Conservation (phyloP, 2,113 vertebrate genomes). For the Dermatemys mawii region DNA sequence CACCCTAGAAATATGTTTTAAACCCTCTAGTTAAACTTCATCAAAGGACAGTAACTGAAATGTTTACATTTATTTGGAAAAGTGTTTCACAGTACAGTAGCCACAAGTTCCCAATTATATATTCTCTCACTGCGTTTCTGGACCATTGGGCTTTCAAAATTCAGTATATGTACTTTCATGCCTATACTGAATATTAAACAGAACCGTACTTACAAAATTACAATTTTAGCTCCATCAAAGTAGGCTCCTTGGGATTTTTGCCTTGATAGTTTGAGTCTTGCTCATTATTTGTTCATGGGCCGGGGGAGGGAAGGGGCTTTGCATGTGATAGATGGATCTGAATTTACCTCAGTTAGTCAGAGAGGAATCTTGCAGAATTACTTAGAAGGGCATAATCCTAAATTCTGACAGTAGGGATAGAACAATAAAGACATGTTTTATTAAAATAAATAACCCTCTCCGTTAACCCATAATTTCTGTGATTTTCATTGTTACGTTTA, state of each 20-base stretch:
- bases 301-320: neutral
- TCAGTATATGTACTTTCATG: neutral
- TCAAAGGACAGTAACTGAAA: neutral
- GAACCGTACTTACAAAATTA: conserved; percentile 1
- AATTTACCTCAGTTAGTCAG: neutral
- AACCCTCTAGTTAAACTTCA: neutral
- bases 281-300: conserved; percentile 20
- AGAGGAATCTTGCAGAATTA: neutral
- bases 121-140: conserved; percentile 24
- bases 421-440: neutral
- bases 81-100: neutral
- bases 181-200: conserved; percentile 30
- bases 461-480: neutral
- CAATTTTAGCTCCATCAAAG: neutral
- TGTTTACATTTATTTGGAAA: conserved; percentile 18
- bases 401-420: neutral
- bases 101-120: neutral
- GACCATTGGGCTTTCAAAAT: conserved; percentile 9
- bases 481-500: neutral
- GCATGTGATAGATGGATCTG: neutral
- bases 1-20: neutral
- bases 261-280: conserved; percentile 21
- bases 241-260: neutral
- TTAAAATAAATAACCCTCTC: neutral
- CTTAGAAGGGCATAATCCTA: neutral